Evolutionary conservation across 2,797 vertebrate genomes (phyloP).

Genomic region (Kryptopterus vitreolus): DNA sequence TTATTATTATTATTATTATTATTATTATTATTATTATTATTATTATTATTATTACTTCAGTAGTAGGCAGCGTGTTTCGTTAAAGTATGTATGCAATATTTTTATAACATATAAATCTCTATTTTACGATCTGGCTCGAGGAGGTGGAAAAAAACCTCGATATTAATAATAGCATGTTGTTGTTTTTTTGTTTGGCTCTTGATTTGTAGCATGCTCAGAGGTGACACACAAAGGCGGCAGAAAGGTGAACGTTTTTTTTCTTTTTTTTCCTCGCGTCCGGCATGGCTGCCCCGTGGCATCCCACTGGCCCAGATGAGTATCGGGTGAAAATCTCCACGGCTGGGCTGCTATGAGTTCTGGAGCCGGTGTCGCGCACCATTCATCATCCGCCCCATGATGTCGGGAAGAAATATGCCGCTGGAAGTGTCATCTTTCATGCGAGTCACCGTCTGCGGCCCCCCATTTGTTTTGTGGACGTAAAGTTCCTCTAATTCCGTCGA

Average conservation of each 20-base stretch:
- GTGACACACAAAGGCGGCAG: conserved; percentile 65
- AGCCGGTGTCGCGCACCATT: conserved; percentile 63
- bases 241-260: conserved; percentile 71
- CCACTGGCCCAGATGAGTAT: conserved; percentile 66
- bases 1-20: conserved; percentile 4
- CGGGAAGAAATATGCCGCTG: conserved; percentile 72
- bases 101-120: background rate
- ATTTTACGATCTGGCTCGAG: background rate
- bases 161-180: background rate
- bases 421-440: conserved; percentile 72
- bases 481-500: conserved; percentile 65
- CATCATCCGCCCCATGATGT: conserved; percentile 75
- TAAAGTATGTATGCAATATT: background rate
- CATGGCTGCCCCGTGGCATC: conserved; percentile 57
- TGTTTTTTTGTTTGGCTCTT: conserved; percentile 15
- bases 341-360: conserved; percentile 56
- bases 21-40: background rate
- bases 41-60: background rate
- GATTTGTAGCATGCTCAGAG: conserved; percentile 30
- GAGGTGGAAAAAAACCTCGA: background rate
- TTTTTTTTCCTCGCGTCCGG: too few species aligned
- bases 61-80: background rate
- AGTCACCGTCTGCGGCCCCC: conserved; percentile 66
- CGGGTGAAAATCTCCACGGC: conserved; percentile 65
- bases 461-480: conserved; percentile 72